phyloP scores from a whole-genome alignment of 1,140 invertebrate genomes.

The Drosophila melanica region DNA sequence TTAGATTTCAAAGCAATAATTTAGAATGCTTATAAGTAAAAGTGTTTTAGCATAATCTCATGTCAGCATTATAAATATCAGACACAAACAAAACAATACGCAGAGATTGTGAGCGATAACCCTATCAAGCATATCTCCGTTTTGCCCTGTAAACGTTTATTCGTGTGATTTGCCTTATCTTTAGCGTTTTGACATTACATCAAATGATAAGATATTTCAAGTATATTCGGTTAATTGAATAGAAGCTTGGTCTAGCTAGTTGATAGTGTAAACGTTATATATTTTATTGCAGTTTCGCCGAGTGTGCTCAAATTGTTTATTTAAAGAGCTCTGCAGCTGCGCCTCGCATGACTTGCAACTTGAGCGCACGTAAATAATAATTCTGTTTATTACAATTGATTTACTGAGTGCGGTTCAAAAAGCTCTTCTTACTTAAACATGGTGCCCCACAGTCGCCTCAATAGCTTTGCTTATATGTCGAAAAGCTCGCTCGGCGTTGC shows the following conservation, averaged over 20 bases:
- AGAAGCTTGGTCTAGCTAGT: neutral
- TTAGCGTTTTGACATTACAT: neutral
- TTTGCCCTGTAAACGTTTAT: no score
- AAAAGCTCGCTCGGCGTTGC: conserved; percentile 17
- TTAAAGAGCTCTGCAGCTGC: conserved; percentile 15
- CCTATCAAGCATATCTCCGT: neutral
- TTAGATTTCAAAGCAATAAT: neutral
- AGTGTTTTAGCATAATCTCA: neutral
- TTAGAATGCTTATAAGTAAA: neutral
- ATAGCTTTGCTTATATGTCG: neutral
- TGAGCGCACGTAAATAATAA: conserved; percentile 9
- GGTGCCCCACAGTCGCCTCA: neutral
- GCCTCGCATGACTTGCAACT: conserved; percentile 16
- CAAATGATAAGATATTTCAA: neutral
- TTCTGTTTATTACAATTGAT: conserved; percentile 33
- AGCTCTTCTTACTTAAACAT: conserved; percentile 4
- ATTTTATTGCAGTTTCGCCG: neutral
- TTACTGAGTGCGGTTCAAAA: conserved; percentile 13
- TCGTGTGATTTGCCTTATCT: neutral
- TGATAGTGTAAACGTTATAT: neutral
- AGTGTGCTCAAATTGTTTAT: conserved; percentile 10
- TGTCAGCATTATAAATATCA: neutral
- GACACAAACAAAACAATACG: no score
- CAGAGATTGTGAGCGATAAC: neutral
- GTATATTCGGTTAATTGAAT: neutral